phyloP scores from a whole-genome alignment of 2,888 invertebrate species.

The Hydrotaea cyrtoneurina region DNA sequence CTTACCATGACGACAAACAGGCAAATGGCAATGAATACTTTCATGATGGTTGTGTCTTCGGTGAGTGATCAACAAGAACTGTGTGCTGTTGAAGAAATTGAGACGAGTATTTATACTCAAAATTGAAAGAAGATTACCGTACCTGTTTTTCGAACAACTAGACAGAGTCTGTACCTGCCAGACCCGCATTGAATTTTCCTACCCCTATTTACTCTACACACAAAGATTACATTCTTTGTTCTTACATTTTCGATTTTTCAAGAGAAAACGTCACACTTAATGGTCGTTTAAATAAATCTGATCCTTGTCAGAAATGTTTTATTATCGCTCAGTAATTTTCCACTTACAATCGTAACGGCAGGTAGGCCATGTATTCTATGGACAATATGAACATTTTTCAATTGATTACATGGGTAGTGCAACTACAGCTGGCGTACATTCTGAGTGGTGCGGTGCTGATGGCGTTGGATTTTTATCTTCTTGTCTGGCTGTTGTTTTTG shows the following conservation, averaged over 20 bases:
- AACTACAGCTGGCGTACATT: background rate
- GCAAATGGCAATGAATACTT: slow-evolving; percentile 70
- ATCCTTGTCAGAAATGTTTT: background rate
- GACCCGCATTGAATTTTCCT: background rate
- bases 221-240: background rate
- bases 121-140: slow-evolving; percentile 4
- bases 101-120: slow-evolving; percentile 45
- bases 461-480: background rate
- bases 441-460: background rate
- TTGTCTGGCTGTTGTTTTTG: background rate
- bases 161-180: background rate
- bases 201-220: background rate
- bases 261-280: background rate
- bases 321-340: slow-evolving; percentile 4
- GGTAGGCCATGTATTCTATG: background rate
- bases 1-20: slow-evolving; percentile 73
- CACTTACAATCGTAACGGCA: background rate
- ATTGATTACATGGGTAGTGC: background rate
- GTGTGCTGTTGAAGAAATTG: slow-evolving; percentile 1
- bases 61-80: slow-evolving; percentile 38
- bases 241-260: background rate
- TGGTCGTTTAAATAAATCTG: background rate
- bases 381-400: background rate
- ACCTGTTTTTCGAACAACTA: background rate
- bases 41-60: slow-evolving; percentile 68